phyloP scores from a whole-genome alignment of 2,888 invertebrate genomes.

The Drosophila kambysellisi region DNA sequence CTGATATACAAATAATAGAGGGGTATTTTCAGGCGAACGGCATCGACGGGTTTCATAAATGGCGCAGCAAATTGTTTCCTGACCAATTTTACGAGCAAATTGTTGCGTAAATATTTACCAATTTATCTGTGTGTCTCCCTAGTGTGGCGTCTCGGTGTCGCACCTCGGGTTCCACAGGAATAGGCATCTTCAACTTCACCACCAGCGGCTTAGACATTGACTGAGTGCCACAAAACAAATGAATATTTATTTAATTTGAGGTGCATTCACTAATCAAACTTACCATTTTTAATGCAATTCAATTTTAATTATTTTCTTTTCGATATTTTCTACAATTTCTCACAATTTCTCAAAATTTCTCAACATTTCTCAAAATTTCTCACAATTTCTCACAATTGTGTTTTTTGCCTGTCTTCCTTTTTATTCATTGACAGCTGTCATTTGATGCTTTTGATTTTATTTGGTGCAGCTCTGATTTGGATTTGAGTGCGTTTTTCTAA shows the following conservation, averaged over 20 bases:
- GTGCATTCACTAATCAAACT: neutral
- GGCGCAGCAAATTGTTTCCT: neutral
- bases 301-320: neutral
- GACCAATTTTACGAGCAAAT: neutral
- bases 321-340: neutral
- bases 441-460: neutral
- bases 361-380: no score
- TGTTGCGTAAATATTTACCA: neutral
- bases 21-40: neutral
- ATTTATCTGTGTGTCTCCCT: neutral
- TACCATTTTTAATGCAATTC: neutral
- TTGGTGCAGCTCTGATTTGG: neutral
- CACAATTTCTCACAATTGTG: no score
- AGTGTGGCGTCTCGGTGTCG: neutral
- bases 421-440: neutral
- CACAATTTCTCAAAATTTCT: no score
- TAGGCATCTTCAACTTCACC: no score
- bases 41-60: neutral
- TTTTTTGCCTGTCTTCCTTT: neutral
- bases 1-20: neutral
- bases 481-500: neutral
- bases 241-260: no score
- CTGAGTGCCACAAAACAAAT: no score
- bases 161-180: neutral
- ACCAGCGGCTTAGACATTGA: no score